Base-by-base conservation (phyloP, 1,140 invertebrate species). In the Notospermus geniculatus region DNA sequence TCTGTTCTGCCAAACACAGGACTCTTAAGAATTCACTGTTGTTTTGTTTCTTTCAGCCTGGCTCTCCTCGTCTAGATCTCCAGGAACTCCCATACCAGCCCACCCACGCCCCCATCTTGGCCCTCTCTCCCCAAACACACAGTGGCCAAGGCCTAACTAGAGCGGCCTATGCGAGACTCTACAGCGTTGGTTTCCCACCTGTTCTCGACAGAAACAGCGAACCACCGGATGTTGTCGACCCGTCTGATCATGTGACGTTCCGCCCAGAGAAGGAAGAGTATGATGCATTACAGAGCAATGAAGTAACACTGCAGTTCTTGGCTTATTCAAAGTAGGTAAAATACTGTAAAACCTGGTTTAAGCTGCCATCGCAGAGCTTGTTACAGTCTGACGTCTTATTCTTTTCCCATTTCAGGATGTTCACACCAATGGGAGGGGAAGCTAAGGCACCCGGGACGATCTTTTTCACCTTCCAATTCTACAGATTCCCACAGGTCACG, bases 381-480 rank as follows among this genome's bases (percentile, higher is more conserved):
- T n/a, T n/a, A n/a, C n/a, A n/a, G n/a, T n/a, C n/a, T n/a, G n/a
- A n/a, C n/a, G n/a, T n/a, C n/a, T n/a, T n/a, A n/a, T n/a, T n/a
- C n/a, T n/a, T n/a, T n/a, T n/a, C n/a, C n/a, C n/a, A n/a, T 55
- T 28, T 4, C n/a, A 30, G 23, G 55, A 57, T 57, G 28, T 39
- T 22, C n/a, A 30, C 15, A n/a, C 9, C 25, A 19, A 17, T 15
- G 36, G 46, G 5, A 7, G n/a, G 46, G 17, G 17, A 30, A 9
- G 2, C 41, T 22, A 66, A 58, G 45, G 4, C 7, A 15, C 58
- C 67, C 2, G 65, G 69, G 17, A 76, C 77, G n/a, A 71, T 83
- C 1, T 83, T 78, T 66, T 80, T 83, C 63, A 80, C 80, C 1
- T 83, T 83, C 71, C 80, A 83, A 60, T 83, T 83, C 65, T 83